Evolutionary conservation across 2,888 invertebrate genomes (phyloP).

Genomic region (Nomada lathburiana): DNA sequence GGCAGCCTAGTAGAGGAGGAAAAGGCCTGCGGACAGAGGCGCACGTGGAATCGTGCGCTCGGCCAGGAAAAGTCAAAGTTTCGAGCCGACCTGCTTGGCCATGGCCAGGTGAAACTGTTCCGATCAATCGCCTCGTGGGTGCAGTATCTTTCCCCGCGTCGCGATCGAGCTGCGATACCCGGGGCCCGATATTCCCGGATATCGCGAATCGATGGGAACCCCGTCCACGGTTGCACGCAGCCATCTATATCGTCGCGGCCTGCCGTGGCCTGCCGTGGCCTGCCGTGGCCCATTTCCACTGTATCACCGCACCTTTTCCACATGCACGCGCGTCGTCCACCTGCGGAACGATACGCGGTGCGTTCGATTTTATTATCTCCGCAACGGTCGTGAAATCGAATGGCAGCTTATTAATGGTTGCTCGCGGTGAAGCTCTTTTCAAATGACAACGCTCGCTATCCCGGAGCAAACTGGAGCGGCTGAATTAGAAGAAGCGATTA

Average conservation of each 20-base stretch:
- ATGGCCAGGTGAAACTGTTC: conserved; percentile 53
- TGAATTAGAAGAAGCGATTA: too few relatives aligned
- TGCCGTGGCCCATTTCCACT: conserved; percentile 41
- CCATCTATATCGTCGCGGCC: conserved; percentile 58
- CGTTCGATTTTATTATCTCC: not conserved
- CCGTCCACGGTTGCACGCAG: conserved; percentile 46
- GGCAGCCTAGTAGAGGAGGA: conserved; percentile 5
- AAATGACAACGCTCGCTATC: too few relatives aligned
- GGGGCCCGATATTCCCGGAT: conserved; percentile 64
- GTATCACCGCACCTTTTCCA: conserved; percentile 30
- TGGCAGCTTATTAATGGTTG: not conserved
- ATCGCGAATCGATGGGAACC: conserved; percentile 72
- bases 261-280: conserved; percentile 26
- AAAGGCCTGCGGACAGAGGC: conserved; percentile 14
- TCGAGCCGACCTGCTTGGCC: conserved; percentile 34
- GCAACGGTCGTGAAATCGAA: not conserved
- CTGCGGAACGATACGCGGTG: not conserved
- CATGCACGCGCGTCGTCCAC: not conserved
- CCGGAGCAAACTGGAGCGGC: too few relatives aligned
- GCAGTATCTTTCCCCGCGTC: conserved; percentile 63
- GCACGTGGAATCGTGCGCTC: conserved; percentile 25
- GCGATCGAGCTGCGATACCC: conserved; percentile 61
- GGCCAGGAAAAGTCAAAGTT: conserved; percentile 54
- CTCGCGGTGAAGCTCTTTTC: too few relatives aligned
- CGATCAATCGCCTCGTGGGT: conserved; percentile 61